Evolutionary conservation across 2,797 vertebrate genomes (phyloP).

Genomic region (Lates japonicus): DNA sequence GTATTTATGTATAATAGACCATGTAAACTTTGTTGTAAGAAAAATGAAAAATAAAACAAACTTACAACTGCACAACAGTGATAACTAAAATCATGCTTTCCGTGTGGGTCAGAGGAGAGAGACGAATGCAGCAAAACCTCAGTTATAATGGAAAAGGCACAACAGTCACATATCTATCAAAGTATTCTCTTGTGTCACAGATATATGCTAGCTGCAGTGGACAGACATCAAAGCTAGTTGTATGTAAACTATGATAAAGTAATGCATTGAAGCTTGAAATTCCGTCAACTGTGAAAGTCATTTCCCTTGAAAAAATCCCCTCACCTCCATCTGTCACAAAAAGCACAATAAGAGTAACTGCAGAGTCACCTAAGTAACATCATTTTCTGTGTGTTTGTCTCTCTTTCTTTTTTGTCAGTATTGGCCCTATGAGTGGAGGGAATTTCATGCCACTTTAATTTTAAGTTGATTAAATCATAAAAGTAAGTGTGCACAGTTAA

Average conservation of each 20-base stretch:
- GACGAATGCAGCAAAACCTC: slow-evolving; percentile 27
- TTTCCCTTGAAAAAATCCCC: slow-evolving; percentile 71
- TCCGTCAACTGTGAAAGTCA: slow-evolving; percentile 72
- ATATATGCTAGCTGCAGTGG: slow-evolving; percentile 39
- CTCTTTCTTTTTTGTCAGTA: slow-evolving; percentile 10
- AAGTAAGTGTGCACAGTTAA: slow-evolving; percentile 52
- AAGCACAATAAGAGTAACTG: slow-evolving; percentile 50
- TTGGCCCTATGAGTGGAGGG: slow-evolving; percentile 10
- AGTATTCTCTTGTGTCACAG: slow-evolving; percentile 44
- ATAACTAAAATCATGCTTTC: slow-evolving; percentile 30
- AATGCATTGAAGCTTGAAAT: slow-evolving; percentile 68
- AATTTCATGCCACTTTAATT: slow-evolving; percentile 55
- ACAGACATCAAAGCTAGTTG: slow-evolving; percentile 58
- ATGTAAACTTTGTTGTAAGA: slow-evolving; percentile 43
- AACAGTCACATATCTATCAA: slow-evolving; percentile 46
- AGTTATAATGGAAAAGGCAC: slow-evolving; percentile 33
- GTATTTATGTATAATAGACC: slow-evolving; percentile 33
- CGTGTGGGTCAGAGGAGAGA: slow-evolving; percentile 51
- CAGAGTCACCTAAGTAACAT: slow-evolving; percentile 34
- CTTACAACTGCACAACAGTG: slow-evolving; percentile 18
- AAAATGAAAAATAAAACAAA: slow-evolving; percentile 42
- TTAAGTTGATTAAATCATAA: slow-evolving; percentile 59
- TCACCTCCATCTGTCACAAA: slow-evolving; percentile 52
- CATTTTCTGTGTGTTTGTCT: slow-evolving; percentile 17
- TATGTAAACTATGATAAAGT: slow-evolving; percentile 70